Evolutionary conservation across 1,140 invertebrate genomes (phyloP), one percentile per base, ranked within the genome.

Genomic region (Halictus rubicundus): DNA sequence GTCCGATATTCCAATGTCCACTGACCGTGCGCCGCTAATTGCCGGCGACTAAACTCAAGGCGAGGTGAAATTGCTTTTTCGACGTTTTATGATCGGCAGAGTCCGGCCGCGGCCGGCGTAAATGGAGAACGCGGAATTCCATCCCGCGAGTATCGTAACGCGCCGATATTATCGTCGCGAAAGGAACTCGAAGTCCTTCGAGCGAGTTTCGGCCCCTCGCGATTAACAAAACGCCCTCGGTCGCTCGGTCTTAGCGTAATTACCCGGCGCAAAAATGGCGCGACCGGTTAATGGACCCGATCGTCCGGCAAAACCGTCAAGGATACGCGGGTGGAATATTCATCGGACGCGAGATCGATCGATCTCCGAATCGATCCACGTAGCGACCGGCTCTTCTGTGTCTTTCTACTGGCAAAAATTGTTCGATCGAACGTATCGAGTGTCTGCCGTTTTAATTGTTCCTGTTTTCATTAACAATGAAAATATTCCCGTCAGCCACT

Each of bases 261-360:
- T 76, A 46, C 21, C 19, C 16, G 25, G 14, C 37, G 68, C 21
- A 23, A 69, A 59, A 27, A 69, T 23, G 65, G 14, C n/a, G 59
- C 54, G 46, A 46, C 65, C 74, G 65, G 54, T 76, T 76, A 76
- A 76, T 76, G 65, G 74, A 37, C 32, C 23, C 23, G 4, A 68
- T 68, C 25, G 65, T 27, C 10, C 10, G 59, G 25, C 63, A 21
- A 63, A 72, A 63, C 27, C 59, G 19, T 37, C 59, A 8, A 61
- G 39, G 49, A 2, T 5, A n/a, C 46, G 21, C 21, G 32, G 39
- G 23, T 10, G 57, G 57, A 57, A 57, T 57, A 57, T 57, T 57
- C n/a, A 57, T n/a, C 21, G 21, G 54, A 57, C n/a, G 32, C 21
- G 6, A 7, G 54, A 57, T n/a, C 19, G 52, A n/a, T 54, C 21